Conservation (phyloP, 2,113 vertebrate genomes). For the Cryptomyrus ogoouensis region DNA sequence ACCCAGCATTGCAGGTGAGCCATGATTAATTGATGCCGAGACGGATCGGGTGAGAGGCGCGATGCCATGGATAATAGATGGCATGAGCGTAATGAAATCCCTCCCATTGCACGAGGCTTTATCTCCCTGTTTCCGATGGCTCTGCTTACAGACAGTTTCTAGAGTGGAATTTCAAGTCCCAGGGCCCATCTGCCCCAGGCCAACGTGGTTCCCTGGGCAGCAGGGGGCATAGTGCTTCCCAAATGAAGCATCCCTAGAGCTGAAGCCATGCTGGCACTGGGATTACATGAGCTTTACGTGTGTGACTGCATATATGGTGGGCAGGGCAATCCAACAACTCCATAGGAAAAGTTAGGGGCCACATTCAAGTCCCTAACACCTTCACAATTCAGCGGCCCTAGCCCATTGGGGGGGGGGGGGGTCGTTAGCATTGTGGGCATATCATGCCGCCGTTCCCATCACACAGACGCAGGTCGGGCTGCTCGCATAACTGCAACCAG, state of each 20-base stretch:
- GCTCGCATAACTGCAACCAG: neutral
- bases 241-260: neutral
- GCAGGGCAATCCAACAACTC: neutral
- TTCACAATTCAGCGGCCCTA: neutral
- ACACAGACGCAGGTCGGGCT: neutral
- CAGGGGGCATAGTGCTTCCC: neutral
- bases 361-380: neutral
- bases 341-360: neutral
- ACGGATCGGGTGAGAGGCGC: constrained; percentile 31
- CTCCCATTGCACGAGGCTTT: constrained; percentile 1
- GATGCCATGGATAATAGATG: constrained; percentile 45
- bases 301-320: neutral
- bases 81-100: constrained; percentile 31
- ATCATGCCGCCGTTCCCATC: neutral
- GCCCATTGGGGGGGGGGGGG: neutral
- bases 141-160: constrained; percentile 30
- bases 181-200: neutral
- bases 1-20: neutral
- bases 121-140: constrained; percentile 16
- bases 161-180: constrained; percentile 33
- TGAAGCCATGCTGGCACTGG: neutral
- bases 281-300: neutral
- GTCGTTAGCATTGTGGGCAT: no score
- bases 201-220: neutral
- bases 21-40: constrained; percentile 48